phyloP scores from a whole-genome alignment of 2,888 invertebrate species.

The Drosophila villosipedis region DNA sequence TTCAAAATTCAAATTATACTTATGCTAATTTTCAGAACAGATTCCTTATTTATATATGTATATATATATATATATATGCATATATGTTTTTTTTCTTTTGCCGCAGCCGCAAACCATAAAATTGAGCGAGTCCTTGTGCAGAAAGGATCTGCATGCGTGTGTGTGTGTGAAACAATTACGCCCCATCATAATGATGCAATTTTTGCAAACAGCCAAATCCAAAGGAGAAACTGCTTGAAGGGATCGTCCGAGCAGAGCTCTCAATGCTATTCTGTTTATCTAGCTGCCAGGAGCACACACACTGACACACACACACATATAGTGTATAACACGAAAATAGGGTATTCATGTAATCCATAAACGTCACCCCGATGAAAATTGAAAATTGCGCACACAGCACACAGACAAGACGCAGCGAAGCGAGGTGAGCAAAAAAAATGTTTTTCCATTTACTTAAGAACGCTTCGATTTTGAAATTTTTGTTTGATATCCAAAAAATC shows the following conservation, averaged over 20 bases:
- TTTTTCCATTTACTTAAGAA: constrained; percentile 56
- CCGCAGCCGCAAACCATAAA: constrained; percentile 77
- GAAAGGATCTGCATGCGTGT: constrained; percentile 39
- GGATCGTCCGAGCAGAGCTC: constrained; percentile 37
- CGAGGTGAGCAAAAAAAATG: constrained; percentile 69
- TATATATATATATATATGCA: not conserved
- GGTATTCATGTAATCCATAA: constrained; percentile 80
- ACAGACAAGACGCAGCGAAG: constrained; percentile 35
- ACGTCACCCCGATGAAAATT: constrained; percentile 73
- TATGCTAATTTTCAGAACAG: constrained; percentile 72
- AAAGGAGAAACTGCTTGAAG: constrained; percentile 42
- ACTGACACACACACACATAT: constrained; percentile 16
- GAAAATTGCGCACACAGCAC: constrained; percentile 49
- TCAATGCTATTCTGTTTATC: constrained; percentile 37
- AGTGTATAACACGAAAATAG: constrained; percentile 45
- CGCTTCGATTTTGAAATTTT: constrained; percentile 18
- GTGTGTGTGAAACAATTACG: constrained; percentile 70
- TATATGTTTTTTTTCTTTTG: constrained; percentile 24
- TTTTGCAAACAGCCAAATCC: constrained; percentile 58
- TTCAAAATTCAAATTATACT: constrained; percentile 72
- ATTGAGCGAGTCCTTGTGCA: constrained; percentile 59
- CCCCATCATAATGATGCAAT: constrained; percentile 76
- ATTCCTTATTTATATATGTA: constrained; percentile 33
- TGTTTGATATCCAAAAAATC: constrained; percentile 1
- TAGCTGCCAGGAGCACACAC: constrained; percentile 39